A percentile compares a stretch with the other conserved stretches of the same genome.
These are phyloP conservation scores for Lipophrys pholis DNA, from an alignment of 2,113 vertebrate genomes.

Conservation along the genomic window DNA sequence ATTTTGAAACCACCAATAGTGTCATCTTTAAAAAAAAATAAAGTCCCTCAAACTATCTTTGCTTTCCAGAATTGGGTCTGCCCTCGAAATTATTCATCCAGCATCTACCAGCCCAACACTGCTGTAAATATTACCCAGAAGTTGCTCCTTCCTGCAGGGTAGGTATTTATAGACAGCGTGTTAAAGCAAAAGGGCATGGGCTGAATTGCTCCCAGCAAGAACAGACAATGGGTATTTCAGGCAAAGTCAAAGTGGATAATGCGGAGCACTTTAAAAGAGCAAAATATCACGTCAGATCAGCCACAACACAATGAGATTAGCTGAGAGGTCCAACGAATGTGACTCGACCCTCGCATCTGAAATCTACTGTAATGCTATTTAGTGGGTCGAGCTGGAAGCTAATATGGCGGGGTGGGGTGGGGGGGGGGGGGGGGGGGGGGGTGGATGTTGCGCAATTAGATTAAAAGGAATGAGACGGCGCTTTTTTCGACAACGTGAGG, in stretches of 20 bases:
- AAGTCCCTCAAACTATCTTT: constrained; percentile 35
- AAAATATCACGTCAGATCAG: constrained; percentile 62
- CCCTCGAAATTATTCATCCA: constrained; percentile 27
- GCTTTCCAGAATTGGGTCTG: constrained; percentile 25
- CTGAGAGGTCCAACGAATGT: constrained; percentile 57
- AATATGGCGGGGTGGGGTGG: background rate
- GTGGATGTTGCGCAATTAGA: background rate
- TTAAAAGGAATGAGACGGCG: constrained; percentile 3
- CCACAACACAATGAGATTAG: constrained; percentile 46
- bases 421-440: background rate
- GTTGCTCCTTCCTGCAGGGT: constrained; percentile 9
- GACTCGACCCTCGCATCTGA: constrained; percentile 36
- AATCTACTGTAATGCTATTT: constrained; percentile 16
- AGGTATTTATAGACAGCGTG: constrained; percentile 42
- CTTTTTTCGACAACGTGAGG: constrained; percentile 10
- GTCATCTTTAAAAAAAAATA: constrained; percentile 10
- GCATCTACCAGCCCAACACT: constrained; percentile 7
- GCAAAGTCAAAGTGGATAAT: constrained; percentile 54
- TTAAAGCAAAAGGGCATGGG: constrained; percentile 46
- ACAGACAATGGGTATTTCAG: constrained; percentile 41
- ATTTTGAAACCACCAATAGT: constrained; percentile 28
- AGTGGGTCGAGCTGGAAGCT: constrained; percentile 6
- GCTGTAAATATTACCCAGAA: constrained; percentile 28
- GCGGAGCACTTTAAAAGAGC: constrained; percentile 55
- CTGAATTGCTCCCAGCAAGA: constrained; percentile 47